phyloP scores from a whole-genome alignment of 2,797 vertebrate species.

The Artibeus jamaicensis region DNA sequence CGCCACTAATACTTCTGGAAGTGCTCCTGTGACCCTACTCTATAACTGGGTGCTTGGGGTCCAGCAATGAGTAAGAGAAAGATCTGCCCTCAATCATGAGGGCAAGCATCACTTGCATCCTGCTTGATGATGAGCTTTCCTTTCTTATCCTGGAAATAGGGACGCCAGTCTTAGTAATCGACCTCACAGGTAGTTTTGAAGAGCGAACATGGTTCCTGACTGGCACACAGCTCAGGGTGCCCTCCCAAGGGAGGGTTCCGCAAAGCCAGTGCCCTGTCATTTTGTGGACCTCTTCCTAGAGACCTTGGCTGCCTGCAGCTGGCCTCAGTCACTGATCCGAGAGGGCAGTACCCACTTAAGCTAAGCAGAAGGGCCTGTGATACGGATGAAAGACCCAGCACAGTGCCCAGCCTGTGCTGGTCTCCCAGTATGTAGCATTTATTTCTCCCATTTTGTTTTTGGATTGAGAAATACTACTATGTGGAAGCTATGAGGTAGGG shows the following conservation, averaged over 20 bases:
- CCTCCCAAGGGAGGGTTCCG: neutral
- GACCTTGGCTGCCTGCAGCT: neutral
- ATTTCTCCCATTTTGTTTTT: neutral
- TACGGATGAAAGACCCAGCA: rapidly evolving
- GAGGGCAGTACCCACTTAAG: no score
- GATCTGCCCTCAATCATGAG: neutral
- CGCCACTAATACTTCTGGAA: neutral
- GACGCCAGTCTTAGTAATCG: neutral
- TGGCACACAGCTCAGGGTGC: rapidly evolving
- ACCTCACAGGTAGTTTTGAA: neutral
- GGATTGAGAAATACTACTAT: neutral
- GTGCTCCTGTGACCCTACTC: neutral
- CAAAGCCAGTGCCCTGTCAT: neutral
- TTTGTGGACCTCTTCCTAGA: neutral
- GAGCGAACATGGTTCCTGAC: neutral
- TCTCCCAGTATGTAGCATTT: neutral
- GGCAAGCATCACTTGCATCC: neutral
- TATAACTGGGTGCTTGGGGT: neutral
- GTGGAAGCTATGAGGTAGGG: neutral
- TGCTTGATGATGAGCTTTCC: neutral
- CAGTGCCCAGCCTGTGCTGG: rapidly evolving
- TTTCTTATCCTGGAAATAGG: neutral
- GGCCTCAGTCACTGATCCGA: rapidly evolving
- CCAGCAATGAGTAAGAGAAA: neutral
- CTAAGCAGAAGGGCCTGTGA: neutral